Evolutionary conservation across 2,888 invertebrate genomes (phyloP).

Genomic region (Myathropa florea): DNA sequence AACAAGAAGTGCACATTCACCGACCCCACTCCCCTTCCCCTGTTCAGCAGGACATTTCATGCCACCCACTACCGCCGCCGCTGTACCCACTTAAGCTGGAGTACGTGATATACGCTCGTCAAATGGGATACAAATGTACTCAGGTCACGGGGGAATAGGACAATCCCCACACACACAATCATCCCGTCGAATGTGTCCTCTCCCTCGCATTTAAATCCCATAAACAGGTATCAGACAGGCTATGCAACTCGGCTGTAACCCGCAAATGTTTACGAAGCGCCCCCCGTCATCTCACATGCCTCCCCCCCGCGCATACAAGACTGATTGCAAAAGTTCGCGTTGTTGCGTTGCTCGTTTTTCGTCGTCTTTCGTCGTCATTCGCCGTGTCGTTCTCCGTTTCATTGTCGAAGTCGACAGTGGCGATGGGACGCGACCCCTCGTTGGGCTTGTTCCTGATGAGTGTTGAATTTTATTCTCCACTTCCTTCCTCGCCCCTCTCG

Average conservation of each 20-base stretch:
- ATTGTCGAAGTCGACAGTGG: not conserved
- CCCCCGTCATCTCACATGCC: too few relatives aligned
- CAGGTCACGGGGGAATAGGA: conserved; percentile 49
- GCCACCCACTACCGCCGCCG: not conserved
- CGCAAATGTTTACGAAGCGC: conserved; percentile 46
- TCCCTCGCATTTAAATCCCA: conserved; percentile 41
- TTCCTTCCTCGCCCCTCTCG: conserved; percentile 28
- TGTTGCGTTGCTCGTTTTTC: conserved; percentile 26
- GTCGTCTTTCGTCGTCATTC: too few relatives aligned
- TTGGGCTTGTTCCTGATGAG: conserved; percentile 47
- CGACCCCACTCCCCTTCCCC: not conserved
- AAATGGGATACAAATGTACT: conserved; percentile 41
- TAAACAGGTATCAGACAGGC: conserved; percentile 61
- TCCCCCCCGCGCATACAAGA: not conserved
- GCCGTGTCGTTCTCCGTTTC: too few relatives aligned
- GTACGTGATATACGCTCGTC: conserved; percentile 41
- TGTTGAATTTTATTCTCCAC: conserved; percentile 66
- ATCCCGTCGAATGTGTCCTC: conserved; percentile 23
- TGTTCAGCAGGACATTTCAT: not conserved
- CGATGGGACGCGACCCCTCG: not conserved
- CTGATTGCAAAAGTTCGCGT: conserved; percentile 53
- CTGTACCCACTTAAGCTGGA: not conserved
- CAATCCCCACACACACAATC: not conserved
- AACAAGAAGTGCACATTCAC: not conserved
- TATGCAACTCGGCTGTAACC: conserved; percentile 30